Base-by-base conservation (phyloP, 23 tunicate species). In the Pegea sp. region DNA sequence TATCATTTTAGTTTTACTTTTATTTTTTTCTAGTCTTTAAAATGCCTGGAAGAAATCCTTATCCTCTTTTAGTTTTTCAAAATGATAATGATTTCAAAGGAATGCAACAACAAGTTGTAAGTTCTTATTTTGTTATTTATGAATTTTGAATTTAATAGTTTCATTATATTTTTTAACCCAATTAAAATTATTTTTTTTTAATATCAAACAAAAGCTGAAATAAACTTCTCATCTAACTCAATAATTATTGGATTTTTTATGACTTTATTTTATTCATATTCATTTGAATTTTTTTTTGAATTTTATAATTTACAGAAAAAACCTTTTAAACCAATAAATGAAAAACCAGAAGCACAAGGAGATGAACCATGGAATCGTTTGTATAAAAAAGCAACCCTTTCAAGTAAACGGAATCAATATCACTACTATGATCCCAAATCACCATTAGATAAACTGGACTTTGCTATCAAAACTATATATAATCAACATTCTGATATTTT, bases 361-460 rank as follows among this genome's bases (percentile, higher is more conserved):
- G 38, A 33, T 27, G 64, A 75, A 49, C 88, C 88, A 2, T 75
- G 96, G 88, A 69, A 69, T 53, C 68, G 96, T 20, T 52, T 87
- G 50, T 60, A 75, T 49, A 56, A 68, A 4, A 69, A 48, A 2
- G 69, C 68, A 5, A 87, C 96, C 4, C 96, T 87, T 11, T 69
- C 96, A 21, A 75, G 88, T 55, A 58, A 48, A 19, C 52, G 96
- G 26, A 33, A 78, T 25, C 81, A 87, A 50, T 48, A 70, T 26
- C 72, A 65, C 51, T 71, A 77, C 57, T 66, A 44, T 62, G 98
- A 89, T 54, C 90, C 90, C 0, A 64, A 61, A 66, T 76, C 91
- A 21, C 98, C 98, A 7, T 30, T 56, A 25, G 98, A 89, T 34
- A 76, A 76, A 30, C 70, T 89, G 30, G 98, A 89, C 52, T 89